Evolutionary conservation across 2,797 vertebrate species (phyloP), one percentile per base, ranked within the genome.

Genomic region (Ptychobarbus kaznakovi): DNA sequence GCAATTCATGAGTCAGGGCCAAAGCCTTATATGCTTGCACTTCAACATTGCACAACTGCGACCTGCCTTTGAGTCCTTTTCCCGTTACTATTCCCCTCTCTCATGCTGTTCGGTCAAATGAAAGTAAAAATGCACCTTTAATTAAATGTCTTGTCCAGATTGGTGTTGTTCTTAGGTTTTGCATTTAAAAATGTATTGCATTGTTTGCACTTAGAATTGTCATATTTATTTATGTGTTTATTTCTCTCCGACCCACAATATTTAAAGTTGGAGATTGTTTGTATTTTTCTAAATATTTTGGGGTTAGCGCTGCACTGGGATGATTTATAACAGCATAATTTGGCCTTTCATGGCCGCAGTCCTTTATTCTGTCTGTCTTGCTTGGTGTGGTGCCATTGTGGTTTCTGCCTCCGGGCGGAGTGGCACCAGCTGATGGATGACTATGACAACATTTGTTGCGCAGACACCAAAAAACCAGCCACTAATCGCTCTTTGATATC

Each of bases 361-460:
- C 90, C 78, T 92, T 92, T 93, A 88, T 90, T 88, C 90, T 92
- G 83, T 88, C 76, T 92, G 90, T 89, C 91, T 89, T 86, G 87
- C 85, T 91, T 92, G 94, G 91, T 93, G 84, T 92, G 92, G 91
- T 94, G 92, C 90, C 91, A 84, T 90, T 93, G 94, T 90, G 93
- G 94, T 95, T 95, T 84, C 42, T 90, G 89, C 90, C 90, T 93
- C 84, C 38, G 88, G 91, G 88, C 91, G 87, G 87, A 93, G 91
- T 93, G 94, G 94, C 93, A 95, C 94, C 93, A 80, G 87, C 90
- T 94, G 93, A 95, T 93, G 93, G 92, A 95, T 94, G 92, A 91
- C 81, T 90, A 90, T 93, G 93, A 94, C 92, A 92, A 89, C 85
- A 89, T 93, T 92, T 92, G 88, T 90, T 89, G 86, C 83, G 49